These are phyloP conservation scores for Acronicta aceris DNA, from an alignment of 2,888 invertebrate genomes.

Conservation along the genomic window DNA sequence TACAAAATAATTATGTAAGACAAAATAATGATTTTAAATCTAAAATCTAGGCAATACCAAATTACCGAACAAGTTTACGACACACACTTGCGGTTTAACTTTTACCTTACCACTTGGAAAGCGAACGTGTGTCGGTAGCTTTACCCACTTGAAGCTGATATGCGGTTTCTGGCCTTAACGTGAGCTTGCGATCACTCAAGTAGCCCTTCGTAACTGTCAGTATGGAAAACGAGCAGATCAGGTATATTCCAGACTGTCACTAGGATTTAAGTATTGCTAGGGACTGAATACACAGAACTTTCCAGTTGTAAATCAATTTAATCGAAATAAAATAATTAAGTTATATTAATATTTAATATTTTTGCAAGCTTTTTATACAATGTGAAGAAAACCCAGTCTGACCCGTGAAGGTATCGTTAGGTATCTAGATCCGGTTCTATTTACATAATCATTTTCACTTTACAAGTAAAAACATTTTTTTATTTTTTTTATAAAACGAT, in stretches of 20 bases:
- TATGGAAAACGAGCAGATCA: conserved; percentile 14
- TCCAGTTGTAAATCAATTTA: not conserved
- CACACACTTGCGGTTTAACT: conserved; percentile 70
- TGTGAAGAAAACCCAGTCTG: no score
- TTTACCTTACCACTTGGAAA: conserved; percentile 73
- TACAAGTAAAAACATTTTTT: no score
- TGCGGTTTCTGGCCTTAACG: conserved; percentile 69
- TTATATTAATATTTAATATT: no score
- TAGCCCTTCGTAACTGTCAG: conserved; percentile 33
- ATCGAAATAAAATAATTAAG: no score
- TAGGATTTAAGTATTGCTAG: no score
- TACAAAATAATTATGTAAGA: not conserved
- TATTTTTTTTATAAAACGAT: no score
- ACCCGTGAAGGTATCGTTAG: no score
- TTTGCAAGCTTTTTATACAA: no score
- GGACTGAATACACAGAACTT: not conserved
- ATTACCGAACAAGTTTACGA: conserved; percentile 63
- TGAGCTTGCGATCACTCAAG: conserved; percentile 46
- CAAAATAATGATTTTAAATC: conserved; percentile 34
- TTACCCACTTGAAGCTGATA: conserved; percentile 74
- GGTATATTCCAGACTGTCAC: no score
- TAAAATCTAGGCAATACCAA: conserved; percentile 56
- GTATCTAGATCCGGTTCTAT: no score
- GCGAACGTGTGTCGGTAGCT: conserved; percentile 74
- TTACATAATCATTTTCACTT: no score